Evolutionary conservation across 2,113 vertebrate genomes (phyloP).

Genomic region (Nanorana parkeri): DNA sequence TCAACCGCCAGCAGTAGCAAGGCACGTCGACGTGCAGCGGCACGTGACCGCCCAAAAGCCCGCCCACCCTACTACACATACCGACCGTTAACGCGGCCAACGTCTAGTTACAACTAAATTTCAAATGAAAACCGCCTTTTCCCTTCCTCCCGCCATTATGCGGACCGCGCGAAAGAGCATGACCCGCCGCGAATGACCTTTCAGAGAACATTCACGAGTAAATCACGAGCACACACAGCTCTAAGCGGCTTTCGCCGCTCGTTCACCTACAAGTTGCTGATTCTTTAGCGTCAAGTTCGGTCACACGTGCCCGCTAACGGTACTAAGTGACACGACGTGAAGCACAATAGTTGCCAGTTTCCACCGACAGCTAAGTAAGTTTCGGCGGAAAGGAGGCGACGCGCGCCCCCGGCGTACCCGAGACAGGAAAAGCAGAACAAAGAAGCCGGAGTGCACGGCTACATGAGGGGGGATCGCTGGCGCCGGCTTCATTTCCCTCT

Average conservation of each 20-base stretch:
- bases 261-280: too few relatives aligned
- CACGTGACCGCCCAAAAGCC: not conserved
- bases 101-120: conserved; percentile 15
- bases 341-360: not conserved
- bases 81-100: conserved; percentile 23
- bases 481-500: conserved; percentile 58
- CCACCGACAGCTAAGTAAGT: too few relatives aligned
- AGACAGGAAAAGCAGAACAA: conserved; percentile 50
- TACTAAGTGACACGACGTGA: not conserved
- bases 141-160: conserved; percentile 12
- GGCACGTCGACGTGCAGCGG: not conserved
- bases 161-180: not conserved
- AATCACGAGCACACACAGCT: too few relatives aligned
- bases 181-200: too few relatives aligned
- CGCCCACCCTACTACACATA: not conserved
- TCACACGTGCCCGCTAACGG: too few relatives aligned
- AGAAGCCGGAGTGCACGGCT: conserved; percentile 39
- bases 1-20: too few relatives aligned
- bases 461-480: conserved; percentile 26
- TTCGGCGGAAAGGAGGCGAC: not conserved
- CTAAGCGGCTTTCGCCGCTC: too few relatives aligned
- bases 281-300: too few relatives aligned
- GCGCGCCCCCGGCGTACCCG: conserved; percentile 19
- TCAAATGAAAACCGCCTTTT: conserved; percentile 12
- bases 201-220: too few relatives aligned